These are phyloP conservation scores for Plagiodera versicolora DNA, from an alignment of 2,888 invertebrate species.

Conservation along the genomic window DNA sequence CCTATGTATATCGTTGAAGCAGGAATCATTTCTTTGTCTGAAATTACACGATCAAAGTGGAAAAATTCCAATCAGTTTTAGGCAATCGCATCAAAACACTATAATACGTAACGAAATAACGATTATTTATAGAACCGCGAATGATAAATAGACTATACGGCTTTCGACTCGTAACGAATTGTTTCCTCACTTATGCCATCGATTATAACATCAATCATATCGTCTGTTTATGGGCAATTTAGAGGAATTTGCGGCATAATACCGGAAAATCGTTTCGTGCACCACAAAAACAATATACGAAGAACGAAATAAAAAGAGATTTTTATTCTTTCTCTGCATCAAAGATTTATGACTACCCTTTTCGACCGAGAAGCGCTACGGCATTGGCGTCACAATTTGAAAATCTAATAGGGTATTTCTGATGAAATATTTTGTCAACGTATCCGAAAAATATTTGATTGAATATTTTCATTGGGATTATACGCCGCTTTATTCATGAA, in stretches of 20 bases:
- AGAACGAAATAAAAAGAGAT: neutral
- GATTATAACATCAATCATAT: conserved; percentile 1
- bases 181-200: neutral
- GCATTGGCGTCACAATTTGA: too few relatives aligned
- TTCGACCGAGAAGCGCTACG: too few relatives aligned
- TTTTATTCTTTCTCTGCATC: neutral
- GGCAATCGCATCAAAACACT: neutral
- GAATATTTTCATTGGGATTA: too few relatives aligned
- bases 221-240: neutral
- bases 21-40: too few relatives aligned
- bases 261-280: neutral
- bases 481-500: too few relatives aligned
- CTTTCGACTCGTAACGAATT: neutral
- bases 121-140: neutral
- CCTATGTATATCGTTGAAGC: too few relatives aligned
- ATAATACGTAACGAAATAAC: neutral
- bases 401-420: too few relatives aligned
- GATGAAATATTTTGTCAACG: too few relatives aligned
- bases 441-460: too few relatives aligned
- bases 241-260: neutral
- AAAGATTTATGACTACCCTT: neutral
- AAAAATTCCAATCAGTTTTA: neutral
- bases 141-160: neutral
- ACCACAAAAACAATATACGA: neutral
- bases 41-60: neutral